Evolutionary conservation across 2,113 vertebrate species (phyloP).

Genomic region (Narcine bancroftii): DNA sequence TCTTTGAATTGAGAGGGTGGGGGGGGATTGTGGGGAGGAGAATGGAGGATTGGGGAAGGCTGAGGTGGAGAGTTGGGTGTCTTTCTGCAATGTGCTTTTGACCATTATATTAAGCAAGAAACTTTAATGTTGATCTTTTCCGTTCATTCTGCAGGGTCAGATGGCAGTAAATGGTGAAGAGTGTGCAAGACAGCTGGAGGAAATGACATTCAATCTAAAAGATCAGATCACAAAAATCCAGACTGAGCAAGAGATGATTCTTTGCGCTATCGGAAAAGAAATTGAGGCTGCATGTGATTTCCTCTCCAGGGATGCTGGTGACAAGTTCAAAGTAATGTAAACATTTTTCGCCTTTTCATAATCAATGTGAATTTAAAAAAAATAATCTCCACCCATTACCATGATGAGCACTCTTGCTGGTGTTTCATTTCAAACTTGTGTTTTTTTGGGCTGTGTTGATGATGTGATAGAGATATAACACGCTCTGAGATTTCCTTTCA

Average conservation of each 20-base stretch:
- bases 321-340: slow-evolving; percentile 76
- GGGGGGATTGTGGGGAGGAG: too few species aligned
- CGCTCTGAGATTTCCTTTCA: background rate
- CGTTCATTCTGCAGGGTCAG: slow-evolving; percentile 49
- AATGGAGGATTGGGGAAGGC: too few species aligned
- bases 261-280: slow-evolving; percentile 69
- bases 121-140: background rate
- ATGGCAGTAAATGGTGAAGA: slow-evolving; percentile 56
- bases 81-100: background rate
- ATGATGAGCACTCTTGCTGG: background rate
- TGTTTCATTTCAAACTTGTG: background rate
- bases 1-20: too few species aligned
- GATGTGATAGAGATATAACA: background rate
- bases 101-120: background rate
- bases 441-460: background rate
- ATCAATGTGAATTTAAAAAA: too few species aligned
- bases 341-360: background rate
- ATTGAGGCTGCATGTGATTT: slow-evolving; percentile 72
- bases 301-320: slow-evolving; percentile 63
- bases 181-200: slow-evolving; percentile 55
- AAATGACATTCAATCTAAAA: slow-evolving; percentile 58
- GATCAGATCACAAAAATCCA: slow-evolving; percentile 65
- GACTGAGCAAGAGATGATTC: slow-evolving; percentile 70
- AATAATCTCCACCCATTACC: background rate
- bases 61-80: too few species aligned